These are phyloP conservation scores for Leptinotarsa undecemlineata DNA, from an alignment of 1,140 invertebrate genomes.

Conservation along the genomic window DNA sequence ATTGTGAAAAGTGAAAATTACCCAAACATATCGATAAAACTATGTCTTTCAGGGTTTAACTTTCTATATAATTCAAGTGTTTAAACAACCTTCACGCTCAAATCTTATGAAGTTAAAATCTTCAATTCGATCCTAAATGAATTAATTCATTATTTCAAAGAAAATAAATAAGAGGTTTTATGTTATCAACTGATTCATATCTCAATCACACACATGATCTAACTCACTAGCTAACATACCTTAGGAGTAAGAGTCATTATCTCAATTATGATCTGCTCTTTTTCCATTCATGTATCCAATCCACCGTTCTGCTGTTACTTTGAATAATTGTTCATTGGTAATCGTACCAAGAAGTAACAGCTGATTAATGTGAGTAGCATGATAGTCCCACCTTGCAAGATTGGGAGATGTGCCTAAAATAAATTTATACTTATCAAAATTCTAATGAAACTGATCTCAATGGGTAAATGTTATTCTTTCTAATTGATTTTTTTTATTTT, in stretches of 20 bases:
- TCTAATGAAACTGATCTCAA: too few relatives aligned
- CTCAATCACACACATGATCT: too few relatives aligned
- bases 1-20: too few relatives aligned
- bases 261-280: conserved; percentile 86
- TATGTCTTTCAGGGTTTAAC: too few relatives aligned
- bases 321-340: conserved; percentile 81
- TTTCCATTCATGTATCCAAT: conserved; percentile 96
- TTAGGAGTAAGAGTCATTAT: not conserved
- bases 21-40: too few relatives aligned
- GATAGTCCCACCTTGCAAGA: conserved; percentile 94
- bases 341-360: conserved; percentile 87
- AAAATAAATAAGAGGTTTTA: not conserved
- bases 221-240: too few relatives aligned
- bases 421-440: not conserved
- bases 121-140: too few relatives aligned
- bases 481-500: too few relatives aligned
- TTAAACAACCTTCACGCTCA: not conserved
- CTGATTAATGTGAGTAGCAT: conserved; percentile 97
- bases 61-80: too few relatives aligned
- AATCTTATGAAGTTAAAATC: not conserved
- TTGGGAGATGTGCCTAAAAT: conserved; percentile 74
- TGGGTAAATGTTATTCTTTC: too few relatives aligned
- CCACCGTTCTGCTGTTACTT: conserved; percentile 89
- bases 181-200: too few relatives aligned
- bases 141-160: not conserved